Percentiles rank a stretch among this genome's conserved stretches.
These are phyloP conservation scores for Harpegnathos saltator DNA, from an alignment of 1,140 invertebrate genomes.

Conservation along the genomic window DNA sequence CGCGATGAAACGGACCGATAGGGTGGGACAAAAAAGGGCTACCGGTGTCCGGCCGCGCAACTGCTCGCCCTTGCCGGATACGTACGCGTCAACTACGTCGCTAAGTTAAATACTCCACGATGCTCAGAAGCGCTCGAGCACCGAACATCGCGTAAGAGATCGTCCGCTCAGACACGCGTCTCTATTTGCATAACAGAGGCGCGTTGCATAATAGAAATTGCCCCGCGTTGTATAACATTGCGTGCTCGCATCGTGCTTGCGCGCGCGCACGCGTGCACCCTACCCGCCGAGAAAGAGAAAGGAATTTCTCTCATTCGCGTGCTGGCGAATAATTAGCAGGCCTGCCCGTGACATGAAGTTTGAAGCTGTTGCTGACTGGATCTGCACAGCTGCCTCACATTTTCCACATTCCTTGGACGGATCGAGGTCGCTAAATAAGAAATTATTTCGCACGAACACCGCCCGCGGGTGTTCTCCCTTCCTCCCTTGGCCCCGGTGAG, in stretches of 20 bases:
- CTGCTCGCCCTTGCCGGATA: slow-evolving; percentile 24
- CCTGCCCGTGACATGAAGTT: slow-evolving; percentile 73
- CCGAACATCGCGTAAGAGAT: slow-evolving; percentile 67
- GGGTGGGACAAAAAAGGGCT: slow-evolving; percentile 17
- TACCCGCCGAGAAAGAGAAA: slow-evolving; percentile 64
- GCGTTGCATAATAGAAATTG: slow-evolving; percentile 72
- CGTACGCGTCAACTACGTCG: slow-evolving; percentile 15
- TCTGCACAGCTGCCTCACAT: slow-evolving; percentile 57
- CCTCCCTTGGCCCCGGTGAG: background rate
- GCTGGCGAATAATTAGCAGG: slow-evolving; percentile 76
- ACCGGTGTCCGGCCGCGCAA: background rate
- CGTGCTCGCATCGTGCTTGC: slow-evolving; percentile 45
- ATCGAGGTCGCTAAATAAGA: slow-evolving; percentile 58
- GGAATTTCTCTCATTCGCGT: slow-evolving; percentile 76
- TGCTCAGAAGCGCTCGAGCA: slow-evolving; percentile 43
- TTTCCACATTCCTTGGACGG: slow-evolving; percentile 47
- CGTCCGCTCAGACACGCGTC: slow-evolving; percentile 66
- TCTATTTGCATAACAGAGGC: slow-evolving; percentile 76
- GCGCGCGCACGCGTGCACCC: background rate
- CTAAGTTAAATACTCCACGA: slow-evolving; percentile 33
- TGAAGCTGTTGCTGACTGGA: slow-evolving; percentile 59
- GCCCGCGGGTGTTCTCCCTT: slow-evolving; percentile 9
- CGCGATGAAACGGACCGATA: slow-evolving; percentile 60
- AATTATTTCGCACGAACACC: slow-evolving; percentile 36
- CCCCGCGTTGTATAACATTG: slow-evolving; percentile 64